Evolutionary conservation across 1,140 invertebrate species (phyloP).

Genomic region (Musca domestica): DNA sequence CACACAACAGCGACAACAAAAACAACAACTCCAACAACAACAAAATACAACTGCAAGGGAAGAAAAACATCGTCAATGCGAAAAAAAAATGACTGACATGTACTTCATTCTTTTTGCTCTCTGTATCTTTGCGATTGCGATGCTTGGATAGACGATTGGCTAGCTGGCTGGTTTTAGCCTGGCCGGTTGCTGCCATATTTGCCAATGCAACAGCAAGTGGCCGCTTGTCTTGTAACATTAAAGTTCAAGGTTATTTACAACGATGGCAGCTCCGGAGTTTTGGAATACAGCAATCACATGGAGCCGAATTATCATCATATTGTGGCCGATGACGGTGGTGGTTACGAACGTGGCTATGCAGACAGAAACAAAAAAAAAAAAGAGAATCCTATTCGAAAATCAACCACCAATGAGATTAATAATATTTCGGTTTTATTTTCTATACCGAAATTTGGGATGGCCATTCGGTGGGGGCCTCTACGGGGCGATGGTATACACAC

Average conservation of each 20-base stretch:
- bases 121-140: no score
- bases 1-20: no score
- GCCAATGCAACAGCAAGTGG: conserved; percentile 3
- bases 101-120: neutral
- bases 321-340: neutral
- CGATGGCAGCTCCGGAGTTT: neutral
- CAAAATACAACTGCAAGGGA: neutral
- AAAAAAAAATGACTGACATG: conserved; percentile 21
- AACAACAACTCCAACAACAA: no score
- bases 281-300: neutral
- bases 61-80: conserved; percentile 5
- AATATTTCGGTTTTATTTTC: no score
- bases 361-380: no score
- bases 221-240: conserved; percentile 8
- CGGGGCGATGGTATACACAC: no score
- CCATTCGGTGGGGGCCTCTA: no score
- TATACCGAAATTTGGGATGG: no score
- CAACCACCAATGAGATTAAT: conserved; percentile 1
- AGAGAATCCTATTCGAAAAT: no score
- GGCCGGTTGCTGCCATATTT: neutral
- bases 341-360: conserved; percentile 5
- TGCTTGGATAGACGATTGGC: no score
- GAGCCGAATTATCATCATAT: conserved; percentile 12
- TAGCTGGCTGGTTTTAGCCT: no score
- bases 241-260: conserved; percentile 21